Evolutionary conservation across 2,113 vertebrate genomes (phyloP), one percentile per base, ranked within the genome.

Genomic region (Colaptes auratus): DNA sequence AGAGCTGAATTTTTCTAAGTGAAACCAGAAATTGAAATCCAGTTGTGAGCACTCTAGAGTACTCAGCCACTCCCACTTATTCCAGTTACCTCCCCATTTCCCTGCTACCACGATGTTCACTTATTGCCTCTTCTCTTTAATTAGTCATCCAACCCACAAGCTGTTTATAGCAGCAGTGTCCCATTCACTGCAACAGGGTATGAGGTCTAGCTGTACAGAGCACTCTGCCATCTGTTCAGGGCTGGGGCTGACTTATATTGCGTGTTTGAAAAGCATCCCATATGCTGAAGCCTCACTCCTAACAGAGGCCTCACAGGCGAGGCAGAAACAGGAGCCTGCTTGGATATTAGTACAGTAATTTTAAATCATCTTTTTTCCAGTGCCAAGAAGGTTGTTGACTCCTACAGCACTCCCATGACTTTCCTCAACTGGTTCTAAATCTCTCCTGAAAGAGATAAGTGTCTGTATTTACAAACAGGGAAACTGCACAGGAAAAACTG

Each of bases 1-100:
- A 81, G 65, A 88, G 50, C 7, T 53, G 65, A 55, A 31, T 87
- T 92, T 88, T 85, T 77, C 56, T 80, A 95, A 89, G 70, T 84
- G 66, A 95, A 94, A 92, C 50, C 83, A 93, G 83, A 93, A 79
- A 7, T 39, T 66, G 39, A 90, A 93, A 78, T 72, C 10, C 77
- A 79, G 77, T 82, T 84, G 61, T 65, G 28, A 65, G 30, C 48
- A 48, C 81, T 55, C 70, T 53, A 39, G 31, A 48, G 55, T 39
- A 44, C 44, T 69, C 50, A 48, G 24, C 61, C 77, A 39, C 59
- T 90, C 73, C 39, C 70, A 60, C 18, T 58, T 78, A 50, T 17
- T 82, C 44, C 76, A 71, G 20, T 64, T 56, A 78, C 36, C 44
- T 71, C 73, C 82, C 31, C 10, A n/a, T 52, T 52, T 52, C 69